These are phyloP conservation scores for Dicentrarchus labrax DNA, from an alignment of 2,113 vertebrate genomes.

Conservation along the genomic window DNA sequence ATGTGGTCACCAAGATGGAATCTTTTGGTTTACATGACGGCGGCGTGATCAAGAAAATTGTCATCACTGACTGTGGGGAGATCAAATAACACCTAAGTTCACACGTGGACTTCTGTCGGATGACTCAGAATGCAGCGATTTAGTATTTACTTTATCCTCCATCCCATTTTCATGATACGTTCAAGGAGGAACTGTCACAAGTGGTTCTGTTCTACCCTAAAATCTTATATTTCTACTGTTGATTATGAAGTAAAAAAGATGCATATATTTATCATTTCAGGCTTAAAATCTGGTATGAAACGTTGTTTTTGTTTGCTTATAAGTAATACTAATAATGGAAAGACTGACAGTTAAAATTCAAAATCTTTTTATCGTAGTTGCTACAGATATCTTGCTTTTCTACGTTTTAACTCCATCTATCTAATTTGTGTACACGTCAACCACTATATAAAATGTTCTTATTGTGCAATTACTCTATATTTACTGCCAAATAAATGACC, in stretches of 20 bases:
- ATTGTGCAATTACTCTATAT: conserved; percentile 15
- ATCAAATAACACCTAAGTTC: conserved; percentile 78
- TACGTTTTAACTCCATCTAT: background rate
- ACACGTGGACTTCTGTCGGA: conserved; percentile 1
- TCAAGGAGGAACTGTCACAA: background rate
- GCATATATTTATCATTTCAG: background rate
- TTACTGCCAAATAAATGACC: conserved; percentile 64
- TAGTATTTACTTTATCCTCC: conserved; percentile 7
- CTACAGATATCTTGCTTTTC: background rate
- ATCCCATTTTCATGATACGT: background rate
- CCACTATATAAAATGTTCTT: conserved; percentile 14
- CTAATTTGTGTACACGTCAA: background rate
- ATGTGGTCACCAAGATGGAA: conserved; percentile 92
- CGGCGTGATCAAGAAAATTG: conserved; percentile 91
- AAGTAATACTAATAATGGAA: background rate
- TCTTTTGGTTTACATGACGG: conserved; percentile 91
- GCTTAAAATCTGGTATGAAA: background rate
- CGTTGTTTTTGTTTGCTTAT: background rate
- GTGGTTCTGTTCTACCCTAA: background rate
- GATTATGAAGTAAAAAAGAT: background rate
- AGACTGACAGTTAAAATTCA: background rate
- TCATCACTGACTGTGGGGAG: conserved; percentile 93
- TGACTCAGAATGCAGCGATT: conserved; percentile 18
- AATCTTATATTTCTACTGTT: background rate
- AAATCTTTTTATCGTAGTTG: background rate